Base-by-base conservation (phyloP, 37 sponge, comb jelly and placozoan genomes). In the Beroe forskalii region DNA sequence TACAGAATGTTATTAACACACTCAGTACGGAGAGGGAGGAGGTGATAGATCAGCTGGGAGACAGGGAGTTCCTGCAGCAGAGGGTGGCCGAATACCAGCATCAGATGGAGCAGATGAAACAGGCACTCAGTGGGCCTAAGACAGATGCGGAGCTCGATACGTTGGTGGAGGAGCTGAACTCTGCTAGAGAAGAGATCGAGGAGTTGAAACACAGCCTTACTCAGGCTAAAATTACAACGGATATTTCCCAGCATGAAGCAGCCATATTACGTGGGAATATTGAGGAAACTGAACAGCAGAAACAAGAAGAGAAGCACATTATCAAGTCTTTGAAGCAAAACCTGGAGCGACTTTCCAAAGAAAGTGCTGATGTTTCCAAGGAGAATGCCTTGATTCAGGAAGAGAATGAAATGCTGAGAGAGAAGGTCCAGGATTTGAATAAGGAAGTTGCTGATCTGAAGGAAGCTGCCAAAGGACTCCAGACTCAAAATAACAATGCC, bases 181-280 rank as follows among this genome's bases (percentile, higher is more conserved):
- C 86, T 6, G 55, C 86, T 1, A 80, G 41, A 4, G 86, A 80
- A 24, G 55, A 44, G 55, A 44, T 41, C 22, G 86, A 80, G 55
- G 55, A 80, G 86, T 38, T 80, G 43, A 40, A 42, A 43, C 86
- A 80, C 86, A 80, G 40, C 35, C 86, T 80, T 6, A 23, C 86
- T 25, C 86, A 80, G 55, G 55, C 55, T 41, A 80, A 80, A 80
- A 80, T 80, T 4, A 44, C 37, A 32, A 80, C 28, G 2, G 86
- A 80, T 80, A 80, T 80, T 6, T 44, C 86, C 22, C 43, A 80
- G 86, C 23, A 80, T 42, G 86, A 80, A 48, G 86, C 86, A 9
- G 86, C 86, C 20, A 41, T 80, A 12, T 48, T 80, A 3, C 43
- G 86, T 6, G 86, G 86, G 28, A 80, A 44, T 38, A 80, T 80